Base-by-base conservation (phyloP, 2,888 invertebrate genomes). In the Scaptomyza tumidula region DNA sequence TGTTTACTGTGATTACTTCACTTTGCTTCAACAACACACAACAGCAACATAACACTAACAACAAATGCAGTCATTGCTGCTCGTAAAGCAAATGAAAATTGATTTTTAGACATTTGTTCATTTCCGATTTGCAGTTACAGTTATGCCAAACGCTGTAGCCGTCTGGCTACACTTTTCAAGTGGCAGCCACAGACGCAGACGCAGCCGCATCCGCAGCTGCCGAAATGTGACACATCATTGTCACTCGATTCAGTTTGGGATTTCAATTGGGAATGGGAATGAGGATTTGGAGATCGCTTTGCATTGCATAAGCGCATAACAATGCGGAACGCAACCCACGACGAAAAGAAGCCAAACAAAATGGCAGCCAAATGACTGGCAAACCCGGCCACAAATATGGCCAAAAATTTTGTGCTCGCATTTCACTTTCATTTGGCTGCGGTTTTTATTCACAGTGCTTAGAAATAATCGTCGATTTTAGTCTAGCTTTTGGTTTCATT, bases 1-100 rank as follows among this genome's bases (percentile, higher is more conserved):
- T 75, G 68, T 67, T 80, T 74, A 79, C 88, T 64, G 69, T 85
- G 88, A 87, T 85, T 84, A 87, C 82, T 85, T 82, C 86, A 87
- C 85, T 67, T 67, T 64, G 54, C 53, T 65, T 37, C 33, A 71
- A 71, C 68, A 73, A 65, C 67, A 67, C n/a, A 48, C 24, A 52
- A 39, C 52, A 39, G 33, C n/a, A 57, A 13, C 41, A 54, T 29
- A 53, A 24, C 27, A 71, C 61, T 56, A 72, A 65, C 43, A 45
- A 52, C 57, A 56, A 66, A 55, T 72, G 78, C 75, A 75, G 54
- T 57, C 33, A 49, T 33, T 49, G 52, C 27, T 66, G 29, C 9
- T 59, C 59, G 59, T 53, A 57, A 56, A 35, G 71, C 60, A 71
- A 64, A 75, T 69, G 72, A 72, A 81, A 81, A 82, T 84, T 80